Percentiles rank a stretch among this genome's conserved stretches.
Conservation (phyloP, 2,113 vertebrate genomes). For the Zosterops japonicus region DNA sequence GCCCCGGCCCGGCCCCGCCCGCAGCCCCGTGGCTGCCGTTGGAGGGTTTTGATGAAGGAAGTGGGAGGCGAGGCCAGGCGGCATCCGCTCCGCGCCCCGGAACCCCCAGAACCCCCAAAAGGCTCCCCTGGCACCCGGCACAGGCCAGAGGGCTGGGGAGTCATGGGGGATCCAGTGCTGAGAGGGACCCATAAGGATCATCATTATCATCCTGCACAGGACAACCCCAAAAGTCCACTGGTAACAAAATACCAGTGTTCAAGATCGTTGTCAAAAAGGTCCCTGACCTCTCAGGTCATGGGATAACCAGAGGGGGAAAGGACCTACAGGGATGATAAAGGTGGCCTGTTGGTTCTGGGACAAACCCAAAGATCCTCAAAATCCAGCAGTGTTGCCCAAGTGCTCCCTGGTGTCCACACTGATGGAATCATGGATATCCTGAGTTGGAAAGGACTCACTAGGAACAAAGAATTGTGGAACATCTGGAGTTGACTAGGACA, state of each 20-base stretch:
- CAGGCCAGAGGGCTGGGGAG: background rate
- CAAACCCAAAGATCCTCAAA: background rate
- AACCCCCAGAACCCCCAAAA: background rate
- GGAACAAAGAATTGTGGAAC: background rate
- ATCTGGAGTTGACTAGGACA: too few relatives aligned
- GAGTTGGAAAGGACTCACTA: background rate
- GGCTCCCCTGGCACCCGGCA: fast-evolving
- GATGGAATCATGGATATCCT: background rate
- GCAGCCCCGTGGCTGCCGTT: slow-evolving; percentile 15
- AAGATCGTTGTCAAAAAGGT: fast-evolving
- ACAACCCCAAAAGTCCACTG: fast-evolving
- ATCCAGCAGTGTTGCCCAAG: background rate
- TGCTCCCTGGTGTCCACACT: too few relatives aligned
- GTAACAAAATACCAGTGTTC: fast-evolving
- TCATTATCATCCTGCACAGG: fast-evolving
- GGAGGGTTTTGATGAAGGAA: slow-evolving; percentile 53
- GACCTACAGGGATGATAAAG: fast-evolving
- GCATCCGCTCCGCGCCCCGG: slow-evolving; percentile 41
- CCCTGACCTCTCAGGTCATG: fast-evolving
- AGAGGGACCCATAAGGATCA: too few relatives aligned
- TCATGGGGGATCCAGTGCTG: fast-evolving
- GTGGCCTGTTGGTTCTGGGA: background rate
- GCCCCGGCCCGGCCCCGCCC: background rate
- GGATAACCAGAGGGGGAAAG: background rate
- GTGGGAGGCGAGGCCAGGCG: slow-evolving; percentile 41